Base-by-base conservation (phyloP, 2,113 vertebrate genomes). In the Candoia aspera region DNA sequence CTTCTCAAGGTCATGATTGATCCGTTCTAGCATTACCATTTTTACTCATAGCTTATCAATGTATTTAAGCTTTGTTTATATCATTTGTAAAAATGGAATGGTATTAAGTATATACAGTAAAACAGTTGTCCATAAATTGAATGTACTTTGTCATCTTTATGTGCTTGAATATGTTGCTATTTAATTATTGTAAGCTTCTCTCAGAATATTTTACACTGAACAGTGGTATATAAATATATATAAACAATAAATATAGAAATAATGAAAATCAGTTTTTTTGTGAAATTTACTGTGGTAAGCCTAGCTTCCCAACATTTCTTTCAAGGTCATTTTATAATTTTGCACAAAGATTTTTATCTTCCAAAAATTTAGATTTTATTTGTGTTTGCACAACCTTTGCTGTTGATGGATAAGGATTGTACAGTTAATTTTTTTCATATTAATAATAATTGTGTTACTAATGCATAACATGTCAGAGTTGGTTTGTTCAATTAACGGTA, bases 291-390 rank as follows among this genome's bases (percentile, higher is more conserved):
- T 88, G 46, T 6, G 42, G 62, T 53, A 54, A 24, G 53, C 46
- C 49, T 62, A 2, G 57, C 9, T 8, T 92, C 9, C 95, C 92
- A 49, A 96, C 93, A 92, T 84, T 84, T 54, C 17, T 60, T 68
- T 29, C 12, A 84, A 88, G 33, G 26, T 91, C 88, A 85, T 86
- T 92, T 92, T 90, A 60, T 94, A 94, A 57, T 4, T 11, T 62
- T 84, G 10, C 6, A 33, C 6, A 15, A 94, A 73, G 0, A 91
- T 86, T 86, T 19, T 10, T 90, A 58, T 13, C 89, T 19, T 83
- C 26, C 2, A 94, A 33, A 86, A 88, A 93, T 8, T 60, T 37
- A 92, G 90, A 8, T 92, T 89, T 94, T 92, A 8, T 92, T 89
- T 94, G 89, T 92, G 92, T 87, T 59, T 42, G 9, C 29, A 73